Evolutionary conservation across 2,113 vertebrate genomes (phyloP), one percentile per base, ranked within the genome.

Genomic region (Chloroceryle aenea): DNA sequence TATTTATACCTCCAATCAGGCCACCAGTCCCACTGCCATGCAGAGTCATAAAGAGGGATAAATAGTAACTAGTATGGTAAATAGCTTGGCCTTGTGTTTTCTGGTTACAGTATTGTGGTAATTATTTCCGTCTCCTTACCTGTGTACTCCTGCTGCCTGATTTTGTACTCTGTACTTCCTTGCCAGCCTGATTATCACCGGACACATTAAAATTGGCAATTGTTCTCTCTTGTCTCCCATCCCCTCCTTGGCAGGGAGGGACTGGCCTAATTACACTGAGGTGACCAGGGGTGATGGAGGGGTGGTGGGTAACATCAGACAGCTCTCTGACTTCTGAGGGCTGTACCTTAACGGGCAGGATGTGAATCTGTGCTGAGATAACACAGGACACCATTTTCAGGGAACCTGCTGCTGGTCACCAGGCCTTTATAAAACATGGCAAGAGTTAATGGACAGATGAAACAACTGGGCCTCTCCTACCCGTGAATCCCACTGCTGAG

Each of bases 41-140:
- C 84, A 81, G 90, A 88, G 77, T 79, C 95, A 91, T 97, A 95
- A 97, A 97, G 90, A 96, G 76, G 81, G 92, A 96, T 97, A 97
- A 97, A 97, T 92, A 96, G 81, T 94, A 96, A 96, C 97, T 97
- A 97, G 66, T 71, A 89, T 93, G 95, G 95, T 97, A 97, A 97
- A 91, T 90, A 96, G 90, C 89, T 94, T 97, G 96, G 96, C 86
- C 88, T 83, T 91, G 71, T 95, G 86, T 95, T 96, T 97, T 96
- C 95, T 97, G 95, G 97, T 97, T 97, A 96, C 94, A 91, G 90
- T 93, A 96, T 95, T 79, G 43, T 71, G 76, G 95, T 93, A 97
- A 96, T 97, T 97, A 97, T 95, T 95, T 94, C 92, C 75, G 0
- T 85, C 97, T 94, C 92, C 93, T 90, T 91, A 95, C 95, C 95